Percentiles rank a stretch among this genome's conserved stretches.
phyloP scores from a whole-genome alignment of 2,113 vertebrate genomes.

The Hiodon tergisus region DNA sequence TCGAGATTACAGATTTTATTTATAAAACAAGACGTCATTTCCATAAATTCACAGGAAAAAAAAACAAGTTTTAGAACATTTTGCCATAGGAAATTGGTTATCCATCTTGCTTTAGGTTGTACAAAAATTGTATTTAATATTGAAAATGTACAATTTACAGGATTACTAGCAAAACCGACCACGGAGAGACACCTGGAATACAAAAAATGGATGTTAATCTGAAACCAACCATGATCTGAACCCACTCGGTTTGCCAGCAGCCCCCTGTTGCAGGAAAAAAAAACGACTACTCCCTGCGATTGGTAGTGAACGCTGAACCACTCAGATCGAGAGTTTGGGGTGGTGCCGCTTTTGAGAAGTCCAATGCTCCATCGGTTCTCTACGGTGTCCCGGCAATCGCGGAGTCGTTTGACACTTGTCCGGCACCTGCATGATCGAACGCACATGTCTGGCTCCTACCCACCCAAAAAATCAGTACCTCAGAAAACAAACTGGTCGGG shows the following conservation, averaged over 20 bases:
- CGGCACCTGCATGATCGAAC: no score
- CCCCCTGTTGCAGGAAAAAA: no score
- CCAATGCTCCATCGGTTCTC: no score
- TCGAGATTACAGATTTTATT: conserved; percentile 62
- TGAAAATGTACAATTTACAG: conserved; percentile 90
- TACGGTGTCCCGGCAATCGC: no score
- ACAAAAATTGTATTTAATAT: conserved; percentile 78
- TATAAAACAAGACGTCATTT: conserved; percentile 60
- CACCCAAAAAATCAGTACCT: conserved; percentile 8
- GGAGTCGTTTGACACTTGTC: no score
- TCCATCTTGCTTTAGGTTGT: conserved; percentile 87
- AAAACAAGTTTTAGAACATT: conserved; percentile 77
- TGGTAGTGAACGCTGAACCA: no score
- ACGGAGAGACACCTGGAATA: conserved; percentile 75
- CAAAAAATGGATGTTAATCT: conserved; percentile 47
- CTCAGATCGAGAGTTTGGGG: no score
- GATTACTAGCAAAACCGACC: conserved; percentile 83
- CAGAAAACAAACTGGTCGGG: conserved; percentile 1
- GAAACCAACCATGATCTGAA: no score
- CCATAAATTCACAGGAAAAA: conserved; percentile 61
- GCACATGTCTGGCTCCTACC: no score
- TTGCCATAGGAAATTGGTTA: conserved; percentile 75
- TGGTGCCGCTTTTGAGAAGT: no score
- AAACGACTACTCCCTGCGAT: no score
- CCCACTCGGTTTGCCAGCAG: no score